Conservation (phyloP, 2,113 vertebrate genomes). For the Ondatra zibethicus region DNA sequence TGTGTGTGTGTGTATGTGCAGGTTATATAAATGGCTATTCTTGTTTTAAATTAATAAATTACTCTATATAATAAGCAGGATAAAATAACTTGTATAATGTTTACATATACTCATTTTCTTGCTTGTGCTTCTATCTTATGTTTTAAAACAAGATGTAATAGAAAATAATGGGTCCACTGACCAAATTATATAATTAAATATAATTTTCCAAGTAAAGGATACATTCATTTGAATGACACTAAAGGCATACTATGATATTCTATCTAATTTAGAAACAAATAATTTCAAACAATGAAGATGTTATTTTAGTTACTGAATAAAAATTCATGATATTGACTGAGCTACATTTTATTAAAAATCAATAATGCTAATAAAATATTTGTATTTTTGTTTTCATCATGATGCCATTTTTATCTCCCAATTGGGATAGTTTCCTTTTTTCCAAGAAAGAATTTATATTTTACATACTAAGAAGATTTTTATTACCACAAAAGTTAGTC, state of each 20-base stretch:
- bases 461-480: constrained; percentile 1
- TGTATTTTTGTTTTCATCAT: constrained; percentile 1
- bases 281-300: constrained; percentile 38
- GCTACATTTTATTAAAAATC: not conserved
- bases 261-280: constrained; percentile 48
- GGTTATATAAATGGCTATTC: not conserved
- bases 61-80: not conserved
- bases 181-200: constrained; percentile 46
- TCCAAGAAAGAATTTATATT: not conserved
- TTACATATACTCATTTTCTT: constrained; percentile 52
- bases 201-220: constrained; percentile 54
- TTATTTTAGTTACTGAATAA: constrained; percentile 34
- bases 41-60: constrained; percentile 73
- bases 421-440: constrained; percentile 3
- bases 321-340: constrained; percentile 10
- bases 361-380: constrained; percentile 31
- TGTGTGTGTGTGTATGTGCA: not conserved
- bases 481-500: not conserved
- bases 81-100: constrained; percentile 7
- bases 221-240: constrained; percentile 37
- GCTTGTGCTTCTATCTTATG: constrained; percentile 14
- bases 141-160: constrained; percentile 44
- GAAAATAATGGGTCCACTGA: not conserved
- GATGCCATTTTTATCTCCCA: not conserved
- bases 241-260: not conserved